phyloP scores from a whole-genome alignment of 2,888 invertebrate species.

The Tortricodes alternella region DNA sequence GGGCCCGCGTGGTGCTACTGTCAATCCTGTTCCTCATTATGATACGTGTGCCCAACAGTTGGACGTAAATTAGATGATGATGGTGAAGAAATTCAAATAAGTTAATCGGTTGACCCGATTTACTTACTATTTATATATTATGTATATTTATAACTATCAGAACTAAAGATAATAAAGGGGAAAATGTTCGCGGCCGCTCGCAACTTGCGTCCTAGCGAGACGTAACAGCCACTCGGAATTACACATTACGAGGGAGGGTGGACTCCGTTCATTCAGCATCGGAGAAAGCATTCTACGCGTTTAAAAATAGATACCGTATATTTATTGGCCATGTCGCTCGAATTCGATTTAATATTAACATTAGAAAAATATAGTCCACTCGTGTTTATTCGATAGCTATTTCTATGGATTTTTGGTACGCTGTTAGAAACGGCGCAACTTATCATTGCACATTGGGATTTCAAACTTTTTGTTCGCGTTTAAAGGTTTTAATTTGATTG shows the following conservation, averaged over 20 bases:
- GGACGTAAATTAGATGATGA: too few species aligned
- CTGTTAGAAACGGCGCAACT: not conserved
- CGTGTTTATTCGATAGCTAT: constrained; percentile 60
- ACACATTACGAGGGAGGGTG: constrained; percentile 76
- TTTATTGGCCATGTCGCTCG: constrained; percentile 75
- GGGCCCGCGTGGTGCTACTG: too few species aligned
- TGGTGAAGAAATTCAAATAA: too few species aligned
- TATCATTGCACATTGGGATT: too few species aligned
- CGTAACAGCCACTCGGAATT: constrained; percentile 51
- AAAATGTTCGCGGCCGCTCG: constrained; percentile 32
- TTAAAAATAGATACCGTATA: constrained; percentile 79
- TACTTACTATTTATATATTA: too few species aligned
- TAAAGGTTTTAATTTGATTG: too few species aligned
- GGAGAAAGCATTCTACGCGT: constrained; percentile 78
- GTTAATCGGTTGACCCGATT: too few species aligned
- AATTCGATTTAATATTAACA: constrained; percentile 78
- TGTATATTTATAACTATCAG: too few species aligned
- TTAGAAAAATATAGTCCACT: constrained; percentile 71
- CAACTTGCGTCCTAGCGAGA: constrained; percentile 40
- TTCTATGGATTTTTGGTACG: constrained; percentile 32
- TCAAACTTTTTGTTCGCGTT: too few species aligned
- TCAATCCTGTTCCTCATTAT: too few species aligned
- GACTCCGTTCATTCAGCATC: constrained; percentile 78
- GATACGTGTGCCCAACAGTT: too few species aligned
- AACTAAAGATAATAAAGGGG: not conserved